Evolutionary conservation across 2,888 invertebrate genomes (phyloP), one percentile per base, ranked within the genome.

Genomic region (Xestoiulus laeticollis): DNA sequence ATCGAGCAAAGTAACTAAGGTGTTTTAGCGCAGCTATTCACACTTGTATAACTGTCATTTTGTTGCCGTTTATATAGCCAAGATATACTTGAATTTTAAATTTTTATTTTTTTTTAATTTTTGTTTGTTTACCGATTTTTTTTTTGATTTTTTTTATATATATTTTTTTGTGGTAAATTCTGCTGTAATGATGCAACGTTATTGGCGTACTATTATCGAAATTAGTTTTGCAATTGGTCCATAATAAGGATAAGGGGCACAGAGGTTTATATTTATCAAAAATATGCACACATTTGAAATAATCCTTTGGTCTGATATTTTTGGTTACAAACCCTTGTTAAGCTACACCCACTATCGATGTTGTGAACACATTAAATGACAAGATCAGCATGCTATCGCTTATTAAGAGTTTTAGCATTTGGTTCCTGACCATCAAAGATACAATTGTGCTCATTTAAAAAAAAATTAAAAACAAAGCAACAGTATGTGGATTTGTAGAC

Each of bases 271-370:
- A 30, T 78, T 26, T 78, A 78, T 78, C 78, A 78, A 78, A 78
- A 78, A 78, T 78, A 78, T 78, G 78, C 78, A 78, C 78, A 78
- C 78, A 78, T 78, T 78, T 78, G 30, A 78, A 78, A 78, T 78
- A 78, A 78, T 78, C 78, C 78, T 78, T 78, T 78, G 78, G 78
- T 14, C 78, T 78, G 30, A 26, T 30, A 30, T 78, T 78, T 78
- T 78, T 78, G 78, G 78, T 78, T 30, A 26, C 30, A 14, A 12
- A 78, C 26, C 14, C 12, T 14, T 14, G 26, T 10, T 78, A 78
- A 78, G 14, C 12, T 30, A 2, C 12, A 22, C 78, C 78, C 78
- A 26, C 22, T 14, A 78, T 78, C 30, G 14, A 12, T 78, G 78
- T 78, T 14, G 19, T 78, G 26, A 78, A 30, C 78, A 78, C 78